Evolutionary conservation across 2,113 vertebrate genomes (phyloP).

Genomic region (Spilogale gracilis): DNA sequence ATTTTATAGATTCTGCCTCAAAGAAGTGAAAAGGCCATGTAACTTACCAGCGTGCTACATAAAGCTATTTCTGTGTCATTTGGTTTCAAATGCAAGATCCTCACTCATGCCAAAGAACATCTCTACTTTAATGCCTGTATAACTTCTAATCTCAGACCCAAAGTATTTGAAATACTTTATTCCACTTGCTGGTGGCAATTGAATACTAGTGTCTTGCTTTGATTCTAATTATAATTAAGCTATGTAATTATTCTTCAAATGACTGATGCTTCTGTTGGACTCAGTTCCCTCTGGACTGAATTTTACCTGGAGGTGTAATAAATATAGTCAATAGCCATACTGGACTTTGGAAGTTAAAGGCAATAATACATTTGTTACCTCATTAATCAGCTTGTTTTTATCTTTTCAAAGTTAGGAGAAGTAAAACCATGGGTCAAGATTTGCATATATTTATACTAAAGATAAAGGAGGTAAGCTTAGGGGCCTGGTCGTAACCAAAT

Average conservation of each 20-base stretch:
- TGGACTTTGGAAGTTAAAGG: slow-evolving; percentile 69
- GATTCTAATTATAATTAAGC: slow-evolving; percentile 73
- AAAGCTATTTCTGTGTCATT: slow-evolving; percentile 57
- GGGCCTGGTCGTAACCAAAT: slow-evolving; percentile 18
- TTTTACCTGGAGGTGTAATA: slow-evolving; percentile 76
- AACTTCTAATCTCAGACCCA: slow-evolving; percentile 74
- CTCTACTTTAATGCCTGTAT: slow-evolving; percentile 46
- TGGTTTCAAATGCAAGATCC: background rate
- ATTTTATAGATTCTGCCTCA: slow-evolving; percentile 82
- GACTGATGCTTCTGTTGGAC: slow-evolving; percentile 51
- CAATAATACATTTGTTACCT: slow-evolving; percentile 65
- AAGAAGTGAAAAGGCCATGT: slow-evolving; percentile 71
- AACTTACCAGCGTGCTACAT: slow-evolving; percentile 50
- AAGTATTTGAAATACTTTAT: slow-evolving; percentile 66
- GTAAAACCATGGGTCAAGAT: slow-evolving; percentile 67
- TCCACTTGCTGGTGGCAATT: slow-evolving; percentile 59
- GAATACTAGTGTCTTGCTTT: slow-evolving; percentile 63
- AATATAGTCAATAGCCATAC: slow-evolving; percentile 64
- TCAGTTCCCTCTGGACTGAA: slow-evolving; percentile 33
- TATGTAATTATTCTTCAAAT: slow-evolving; percentile 71
- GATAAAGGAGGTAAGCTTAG: slow-evolving; percentile 62
- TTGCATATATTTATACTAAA: slow-evolving; percentile 73
- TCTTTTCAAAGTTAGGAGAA: slow-evolving; percentile 64
- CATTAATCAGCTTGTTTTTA: slow-evolving; percentile 78
- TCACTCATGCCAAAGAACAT: slow-evolving; percentile 7